phyloP scores from a whole-genome alignment of 2,113 vertebrate genomes.

The Telmatochromis bifrenatus region DNA sequence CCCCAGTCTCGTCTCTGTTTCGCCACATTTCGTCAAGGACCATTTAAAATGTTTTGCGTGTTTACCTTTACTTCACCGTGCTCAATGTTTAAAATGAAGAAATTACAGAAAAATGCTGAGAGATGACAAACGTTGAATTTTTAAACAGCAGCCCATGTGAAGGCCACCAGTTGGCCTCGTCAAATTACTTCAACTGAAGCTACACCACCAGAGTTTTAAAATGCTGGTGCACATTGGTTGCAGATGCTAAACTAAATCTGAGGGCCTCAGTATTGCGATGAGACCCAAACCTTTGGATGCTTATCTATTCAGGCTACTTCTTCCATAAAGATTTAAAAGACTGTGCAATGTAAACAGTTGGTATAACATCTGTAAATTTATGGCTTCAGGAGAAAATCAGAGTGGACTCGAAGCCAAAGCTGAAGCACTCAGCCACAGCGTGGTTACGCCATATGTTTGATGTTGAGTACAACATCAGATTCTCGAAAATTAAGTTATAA shows the following conservation, averaged over 20 bases:
- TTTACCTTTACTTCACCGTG: background rate
- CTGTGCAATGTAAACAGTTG: conserved; percentile 41
- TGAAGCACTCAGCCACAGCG: conserved; percentile 6
- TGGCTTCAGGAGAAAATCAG: conserved; percentile 28
- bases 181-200: background rate
- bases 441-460: conserved; percentile 29
- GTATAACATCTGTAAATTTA: conserved; percentile 46
- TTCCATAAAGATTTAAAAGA: conserved; percentile 17
- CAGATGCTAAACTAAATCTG: conserved; percentile 13
- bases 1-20: background rate
- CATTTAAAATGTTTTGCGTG: background rate
- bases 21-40: background rate
- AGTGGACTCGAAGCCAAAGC: conserved; percentile 20
- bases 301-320: conserved; percentile 17
- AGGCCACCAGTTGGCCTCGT: background rate
- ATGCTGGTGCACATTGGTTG: background rate
- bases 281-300: background rate
- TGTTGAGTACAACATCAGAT: background rate
- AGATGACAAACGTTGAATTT: background rate
- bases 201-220: background rate
- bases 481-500: conserved; percentile 18
- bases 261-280: background rate
- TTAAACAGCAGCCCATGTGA: background rate
- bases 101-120: background rate
- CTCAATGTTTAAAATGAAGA: background rate